phyloP scores from a whole-genome alignment of 2,113 vertebrate species.

The Labeo catla region DNA sequence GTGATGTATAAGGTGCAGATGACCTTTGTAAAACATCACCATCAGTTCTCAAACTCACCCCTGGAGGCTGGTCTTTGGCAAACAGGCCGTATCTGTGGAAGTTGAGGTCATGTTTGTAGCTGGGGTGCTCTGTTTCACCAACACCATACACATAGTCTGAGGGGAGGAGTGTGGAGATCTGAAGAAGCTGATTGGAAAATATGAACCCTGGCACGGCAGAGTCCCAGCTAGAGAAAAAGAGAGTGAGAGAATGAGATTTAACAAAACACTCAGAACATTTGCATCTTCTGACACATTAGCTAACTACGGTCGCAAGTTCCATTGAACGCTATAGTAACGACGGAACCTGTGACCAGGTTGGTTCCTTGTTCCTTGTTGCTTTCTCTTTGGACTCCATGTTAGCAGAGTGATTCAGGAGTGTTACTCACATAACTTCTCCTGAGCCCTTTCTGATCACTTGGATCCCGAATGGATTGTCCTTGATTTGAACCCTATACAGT shows the following conservation, averaged over 20 bases:
- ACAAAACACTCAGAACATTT: too few relatives aligned
- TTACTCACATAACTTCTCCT: slow-evolving; percentile 82
- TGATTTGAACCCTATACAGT: slow-evolving; percentile 78
- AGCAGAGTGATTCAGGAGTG: background rate
- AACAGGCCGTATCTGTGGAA: slow-evolving; percentile 83
- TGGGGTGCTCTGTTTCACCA: slow-evolving; percentile 86
- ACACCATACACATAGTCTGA: slow-evolving; percentile 88
- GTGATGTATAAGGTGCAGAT: too few relatives aligned
- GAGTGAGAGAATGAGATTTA: background rate
- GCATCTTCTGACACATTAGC: too few relatives aligned
- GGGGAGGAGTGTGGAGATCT: slow-evolving; percentile 86
- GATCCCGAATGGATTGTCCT: slow-evolving; percentile 83
- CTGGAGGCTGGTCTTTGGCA: slow-evolving; percentile 86
- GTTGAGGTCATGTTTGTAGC: slow-evolving; percentile 77
- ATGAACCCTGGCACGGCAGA: slow-evolving; percentile 85
- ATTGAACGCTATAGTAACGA: too few relatives aligned
- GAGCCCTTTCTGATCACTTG: slow-evolving; percentile 81
- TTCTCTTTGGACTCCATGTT: background rate
- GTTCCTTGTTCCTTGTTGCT: too few relatives aligned
- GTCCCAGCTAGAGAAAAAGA: slow-evolving; percentile 82
- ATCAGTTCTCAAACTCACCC: slow-evolving; percentile 72
- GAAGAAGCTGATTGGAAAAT: slow-evolving; percentile 90
- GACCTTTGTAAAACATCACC: background rate
- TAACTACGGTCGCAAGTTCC: too few relatives aligned
- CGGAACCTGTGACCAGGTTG: too few relatives aligned